Evolutionary conservation across 2,888 invertebrate species (phyloP), one percentile per base, ranked within the genome.

Genomic region (Calliphora vomitoria): DNA sequence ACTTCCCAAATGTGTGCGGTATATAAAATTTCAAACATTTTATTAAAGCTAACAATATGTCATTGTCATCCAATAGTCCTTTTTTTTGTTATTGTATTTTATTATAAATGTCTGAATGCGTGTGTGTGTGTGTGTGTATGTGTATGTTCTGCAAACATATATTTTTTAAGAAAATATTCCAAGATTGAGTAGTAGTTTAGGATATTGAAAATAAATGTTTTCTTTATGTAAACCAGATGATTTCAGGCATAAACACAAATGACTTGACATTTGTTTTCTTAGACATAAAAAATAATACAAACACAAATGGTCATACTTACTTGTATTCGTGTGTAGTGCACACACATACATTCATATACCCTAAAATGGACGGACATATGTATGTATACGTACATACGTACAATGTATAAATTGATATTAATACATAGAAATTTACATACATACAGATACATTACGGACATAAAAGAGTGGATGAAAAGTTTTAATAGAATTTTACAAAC

Each of bases 171-270:
- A 76, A 71, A 83, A 71, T 78, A 76, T 76, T n/a, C n/a, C 62
- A 71, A 71, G 71, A 71, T 64, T 76, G 71, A 76, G 64, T 11
- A 78, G 74, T 82, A 82, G 82, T 82, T 82, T 53, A 44, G 82
- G 78, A 86, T 86, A 86, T 86, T 86, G 86, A 86, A 86, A 86
- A 82, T 82, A 86, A 86, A 86, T 86, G 86, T 86, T 82, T 86
- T 82, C 86, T 86, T 86, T 86, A 82, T 86, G 86, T 82, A 86
- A 86, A 82, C 86, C 79, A 86, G 82, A 86, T 86, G 82, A 82
- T 86, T 82, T 86, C 75, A 69, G 74, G 82, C 86, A 79, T 86
- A 82, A 86, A 86, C 82, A 69, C 75, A 86, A 86, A 82, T 79
- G 82, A 82, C 86, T 82, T 86, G 86, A 82, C 86, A 86, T 86